Evolutionary conservation across 2,113 vertebrate genomes (phyloP).

Genomic region (Crotalus horridus): DNA sequence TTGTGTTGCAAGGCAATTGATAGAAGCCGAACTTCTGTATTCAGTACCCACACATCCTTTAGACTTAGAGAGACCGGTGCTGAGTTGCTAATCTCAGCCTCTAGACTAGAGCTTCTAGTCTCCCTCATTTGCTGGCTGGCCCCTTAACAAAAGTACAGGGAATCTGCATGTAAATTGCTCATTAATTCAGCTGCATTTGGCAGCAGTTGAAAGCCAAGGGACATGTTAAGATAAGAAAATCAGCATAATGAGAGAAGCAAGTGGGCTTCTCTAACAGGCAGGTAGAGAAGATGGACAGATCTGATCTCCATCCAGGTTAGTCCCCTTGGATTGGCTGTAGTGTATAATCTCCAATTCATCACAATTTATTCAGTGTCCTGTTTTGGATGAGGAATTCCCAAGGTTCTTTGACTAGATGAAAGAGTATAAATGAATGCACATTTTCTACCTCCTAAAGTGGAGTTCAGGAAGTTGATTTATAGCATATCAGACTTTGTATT

Average conservation of each 20-base stretch:
- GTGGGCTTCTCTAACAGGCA: background rate
- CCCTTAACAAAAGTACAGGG: background rate
- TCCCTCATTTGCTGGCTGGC: background rate
- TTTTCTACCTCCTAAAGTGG: background rate
- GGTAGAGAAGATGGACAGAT: accelerated
- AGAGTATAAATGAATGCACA: background rate
- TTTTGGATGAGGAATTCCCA: background rate
- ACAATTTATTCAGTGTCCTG: background rate
- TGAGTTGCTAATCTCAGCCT: background rate
- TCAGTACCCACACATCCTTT: background rate
- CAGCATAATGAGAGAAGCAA: background rate
- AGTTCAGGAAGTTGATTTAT: background rate
- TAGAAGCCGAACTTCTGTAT: background rate
- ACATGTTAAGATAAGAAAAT: background rate
- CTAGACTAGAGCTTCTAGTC: background rate
- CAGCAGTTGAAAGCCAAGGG: background rate
- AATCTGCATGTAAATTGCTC: background rate
- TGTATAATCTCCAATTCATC: background rate
- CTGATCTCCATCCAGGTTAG: background rate
- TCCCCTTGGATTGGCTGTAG: background rate
- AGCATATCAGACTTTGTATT: background rate
- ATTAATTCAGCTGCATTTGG: background rate
- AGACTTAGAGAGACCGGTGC: background rate
- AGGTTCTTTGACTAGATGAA: background rate
- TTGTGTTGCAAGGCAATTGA: background rate